A percentile compares a stretch with the other conserved stretches of the same genome.
phyloP scores from a whole-genome alignment of 1,140 invertebrate species.

The Eurosta solidaginis region DNA sequence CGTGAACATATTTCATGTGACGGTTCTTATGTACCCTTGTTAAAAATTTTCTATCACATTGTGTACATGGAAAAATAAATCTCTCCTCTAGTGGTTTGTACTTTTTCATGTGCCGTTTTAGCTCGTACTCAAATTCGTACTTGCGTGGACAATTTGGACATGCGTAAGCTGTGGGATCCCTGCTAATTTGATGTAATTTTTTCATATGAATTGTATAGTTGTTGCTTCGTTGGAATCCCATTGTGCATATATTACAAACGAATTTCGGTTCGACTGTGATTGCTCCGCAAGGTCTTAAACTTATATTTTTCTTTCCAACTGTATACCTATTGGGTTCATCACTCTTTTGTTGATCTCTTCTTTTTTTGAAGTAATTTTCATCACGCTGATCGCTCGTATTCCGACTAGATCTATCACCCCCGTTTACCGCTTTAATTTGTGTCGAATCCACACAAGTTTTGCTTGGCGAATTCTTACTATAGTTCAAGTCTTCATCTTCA shows the following conservation, averaged over 20 bases:
- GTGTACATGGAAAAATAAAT: not conserved
- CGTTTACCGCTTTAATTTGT: too few relatives aligned
- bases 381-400: too few relatives aligned
- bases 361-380: too few relatives aligned
- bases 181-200: not conserved
- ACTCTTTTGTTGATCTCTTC: too few relatives aligned
- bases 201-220: slow-evolving; percentile 25
- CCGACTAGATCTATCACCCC: too few relatives aligned
- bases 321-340: too few relatives aligned
- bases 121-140: slow-evolving; percentile 23
- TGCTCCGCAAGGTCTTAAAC: not conserved
- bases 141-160: slow-evolving; percentile 51
- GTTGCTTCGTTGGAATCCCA: not conserved
- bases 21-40: not conserved
- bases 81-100: not conserved
- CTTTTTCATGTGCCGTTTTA: slow-evolving; percentile 27
- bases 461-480: too few relatives aligned
- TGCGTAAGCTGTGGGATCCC: slow-evolving; percentile 40
- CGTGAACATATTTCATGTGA: slow-evolving; percentile 38
- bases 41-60: slow-evolving; percentile 14
- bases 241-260: not conserved
- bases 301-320: not conserved
- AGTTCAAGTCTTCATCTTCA: too few relatives aligned
- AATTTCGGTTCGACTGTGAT: not conserved
- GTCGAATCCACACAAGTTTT: too few relatives aligned